Percentiles rank a stretch among this genome's conserved stretches.
Evolutionary conservation across 1,140 invertebrate species (phyloP).

Genomic region (Pseudomyrmex dendroicus): DNA sequence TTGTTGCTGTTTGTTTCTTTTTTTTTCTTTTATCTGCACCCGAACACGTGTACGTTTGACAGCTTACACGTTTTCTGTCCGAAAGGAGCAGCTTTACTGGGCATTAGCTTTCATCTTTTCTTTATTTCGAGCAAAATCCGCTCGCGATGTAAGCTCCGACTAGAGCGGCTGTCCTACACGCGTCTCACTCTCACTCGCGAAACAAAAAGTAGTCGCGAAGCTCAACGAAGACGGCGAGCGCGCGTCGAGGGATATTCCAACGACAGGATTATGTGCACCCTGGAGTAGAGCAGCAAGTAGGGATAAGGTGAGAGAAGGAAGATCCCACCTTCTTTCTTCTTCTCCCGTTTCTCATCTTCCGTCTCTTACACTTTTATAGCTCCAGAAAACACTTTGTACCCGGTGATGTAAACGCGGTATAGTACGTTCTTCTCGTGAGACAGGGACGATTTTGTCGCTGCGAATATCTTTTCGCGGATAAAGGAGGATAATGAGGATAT

Average conservation of each 20-base stretch:
- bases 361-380: constrained; percentile 67
- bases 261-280: constrained; percentile 70
- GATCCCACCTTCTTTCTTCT: constrained; percentile 55
- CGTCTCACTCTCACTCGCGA: constrained; percentile 2
- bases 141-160: constrained; percentile 56
- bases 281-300: constrained; percentile 17
- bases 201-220: constrained; percentile 55
- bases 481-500: constrained; percentile 72
- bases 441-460: constrained; percentile 48
- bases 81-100: constrained; percentile 54
- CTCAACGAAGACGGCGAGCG: constrained; percentile 18
- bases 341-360: constrained; percentile 10
- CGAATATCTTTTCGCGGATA: constrained; percentile 51
- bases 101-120: constrained; percentile 59
- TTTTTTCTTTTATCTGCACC: background rate
- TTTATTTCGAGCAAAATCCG: constrained; percentile 57
- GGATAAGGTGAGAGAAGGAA: background rate
- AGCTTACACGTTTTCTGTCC: constrained; percentile 12
- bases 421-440: constrained; percentile 44
- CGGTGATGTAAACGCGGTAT: constrained; percentile 70
- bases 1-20: background rate
- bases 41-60: constrained; percentile 13
- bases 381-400: constrained; percentile 74
- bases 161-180: constrained; percentile 9
- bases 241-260: constrained; percentile 65